These are phyloP conservation scores for Agrilus biguttatus DNA, from an alignment of 2,888 invertebrate genomes.

Conservation along the genomic window DNA sequence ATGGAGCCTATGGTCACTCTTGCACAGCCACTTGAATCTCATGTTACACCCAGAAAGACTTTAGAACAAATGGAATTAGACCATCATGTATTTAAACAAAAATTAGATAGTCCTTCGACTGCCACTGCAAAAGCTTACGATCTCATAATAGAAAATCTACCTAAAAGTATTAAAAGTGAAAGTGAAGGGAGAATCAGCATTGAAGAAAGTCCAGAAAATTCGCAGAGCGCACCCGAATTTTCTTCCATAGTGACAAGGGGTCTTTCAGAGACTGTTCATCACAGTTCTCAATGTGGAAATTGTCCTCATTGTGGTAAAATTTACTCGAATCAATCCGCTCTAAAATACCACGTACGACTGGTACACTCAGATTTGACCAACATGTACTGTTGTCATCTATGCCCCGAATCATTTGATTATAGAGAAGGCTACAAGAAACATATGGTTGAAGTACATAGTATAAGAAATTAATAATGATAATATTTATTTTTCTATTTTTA, in stretches of 20 bases:
- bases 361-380: conserved; percentile 56
- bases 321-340: conserved; percentile 53
- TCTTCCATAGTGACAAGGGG: conserved; percentile 2
- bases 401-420: conserved; percentile 53
- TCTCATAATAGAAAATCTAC: conserved; percentile 1
- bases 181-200: conserved; percentile 3
- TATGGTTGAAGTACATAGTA: conserved; percentile 52
- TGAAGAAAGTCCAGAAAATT: conserved; percentile 1
- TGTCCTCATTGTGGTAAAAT: conserved; percentile 56
- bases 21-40: no score
- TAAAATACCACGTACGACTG: conserved; percentile 52
- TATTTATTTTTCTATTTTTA: conserved; percentile 12
- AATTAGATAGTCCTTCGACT: no score
- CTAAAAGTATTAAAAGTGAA: conserved; percentile 4
- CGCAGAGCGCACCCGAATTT: conserved; percentile 4
- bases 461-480: conserved; percentile 37
- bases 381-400: conserved; percentile 52
- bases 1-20: no score
- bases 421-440: conserved; percentile 54
- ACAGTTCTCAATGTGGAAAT: conserved; percentile 40
- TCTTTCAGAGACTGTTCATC: conserved; percentile 17
- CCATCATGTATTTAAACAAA: no score
- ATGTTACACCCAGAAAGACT: no score
- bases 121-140: conserved; percentile 1
- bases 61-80: no score